Evolutionary conservation across 2,113 vertebrate genomes (phyloP).

Genomic region (Lepidothrix coronata): DNA sequence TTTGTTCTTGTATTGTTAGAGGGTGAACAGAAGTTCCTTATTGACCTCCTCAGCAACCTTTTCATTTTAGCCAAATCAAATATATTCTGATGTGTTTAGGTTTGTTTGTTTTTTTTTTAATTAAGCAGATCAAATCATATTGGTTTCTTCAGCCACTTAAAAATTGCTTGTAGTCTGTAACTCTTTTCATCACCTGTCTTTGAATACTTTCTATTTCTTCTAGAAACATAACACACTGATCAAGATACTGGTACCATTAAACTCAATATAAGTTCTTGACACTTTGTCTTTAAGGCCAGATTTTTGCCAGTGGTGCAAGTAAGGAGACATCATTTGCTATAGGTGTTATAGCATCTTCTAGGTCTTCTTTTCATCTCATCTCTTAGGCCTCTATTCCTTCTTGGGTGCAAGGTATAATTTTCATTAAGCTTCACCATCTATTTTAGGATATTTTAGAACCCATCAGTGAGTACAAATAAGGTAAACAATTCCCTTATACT

Average conservation of each 20-base stretch:
- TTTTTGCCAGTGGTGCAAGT: background rate
- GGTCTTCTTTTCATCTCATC: background rate
- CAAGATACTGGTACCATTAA: background rate
- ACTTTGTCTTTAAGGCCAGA: background rate
- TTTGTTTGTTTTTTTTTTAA: background rate
- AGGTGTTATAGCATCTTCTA: background rate
- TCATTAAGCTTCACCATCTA: background rate
- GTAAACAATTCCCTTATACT: background rate
- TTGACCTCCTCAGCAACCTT: background rate
- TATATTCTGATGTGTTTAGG: background rate
- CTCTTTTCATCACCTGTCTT: background rate
- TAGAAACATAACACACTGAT: background rate
- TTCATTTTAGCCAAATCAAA: background rate
- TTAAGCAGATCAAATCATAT: background rate
- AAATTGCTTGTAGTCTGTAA: background rate
- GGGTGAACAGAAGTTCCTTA: background rate
- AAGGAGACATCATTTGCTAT: background rate
- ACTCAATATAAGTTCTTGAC: background rate
- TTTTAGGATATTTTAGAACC: background rate
- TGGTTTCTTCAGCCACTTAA: background rate
- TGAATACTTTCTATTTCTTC: background rate
- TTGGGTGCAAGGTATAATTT: background rate
- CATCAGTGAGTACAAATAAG: background rate
- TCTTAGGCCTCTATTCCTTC: background rate
- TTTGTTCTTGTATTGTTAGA: background rate